Base-by-base conservation (phyloP, 2,888 invertebrate species). In the Pedicia rivosa region DNA sequence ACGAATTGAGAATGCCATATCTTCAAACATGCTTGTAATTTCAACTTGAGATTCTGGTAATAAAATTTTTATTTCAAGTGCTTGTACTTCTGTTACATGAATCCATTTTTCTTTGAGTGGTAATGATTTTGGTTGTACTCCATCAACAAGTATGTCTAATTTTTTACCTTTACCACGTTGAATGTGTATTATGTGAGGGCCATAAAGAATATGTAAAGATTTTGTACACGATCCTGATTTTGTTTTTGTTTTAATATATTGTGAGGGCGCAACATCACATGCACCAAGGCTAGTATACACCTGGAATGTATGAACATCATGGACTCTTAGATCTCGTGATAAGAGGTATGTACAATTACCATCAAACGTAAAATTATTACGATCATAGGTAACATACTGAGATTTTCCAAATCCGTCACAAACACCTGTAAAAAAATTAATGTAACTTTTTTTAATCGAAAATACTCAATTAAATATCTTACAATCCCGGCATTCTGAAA, bases 321-420 rank as follows among this genome's bases (percentile, higher is more conserved):
- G 68, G 67, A 17, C 66, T 66, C 47, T 84, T 84, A 1, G 74
- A 71, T 2, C 69, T 22, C 78, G 62, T 0, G 84, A 76, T 36
- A 86, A 70, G 19, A 87, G 65, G 53, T 87, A 88, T 0, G 82
- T 82, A 55, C 91, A 91, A 55, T 83, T 83, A 5, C 83, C 84
- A 44, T 78, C 74, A 56, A 82, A 79, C 0, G 79, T 79, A 46
- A 80, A 76, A 48, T 79, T 77, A 42, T 70, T 74, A 15, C 78
- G 74, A 54, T 91, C 90, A 52, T 86, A 92, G 19, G 81, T 83
- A 40, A 75, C 67, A 57, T 82, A 86, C 50, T 84, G 79, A 1
- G 84, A 75, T 35, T 80, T 74, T 1, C 87, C 87, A 41, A 78
- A 69, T 0, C 81, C 76, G 46, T 78, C 73, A 53, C 82, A 82